Evolutionary conservation across 2,797 vertebrate species (phyloP).

Genomic region (Gobionotothen gibberifrons): DNA sequence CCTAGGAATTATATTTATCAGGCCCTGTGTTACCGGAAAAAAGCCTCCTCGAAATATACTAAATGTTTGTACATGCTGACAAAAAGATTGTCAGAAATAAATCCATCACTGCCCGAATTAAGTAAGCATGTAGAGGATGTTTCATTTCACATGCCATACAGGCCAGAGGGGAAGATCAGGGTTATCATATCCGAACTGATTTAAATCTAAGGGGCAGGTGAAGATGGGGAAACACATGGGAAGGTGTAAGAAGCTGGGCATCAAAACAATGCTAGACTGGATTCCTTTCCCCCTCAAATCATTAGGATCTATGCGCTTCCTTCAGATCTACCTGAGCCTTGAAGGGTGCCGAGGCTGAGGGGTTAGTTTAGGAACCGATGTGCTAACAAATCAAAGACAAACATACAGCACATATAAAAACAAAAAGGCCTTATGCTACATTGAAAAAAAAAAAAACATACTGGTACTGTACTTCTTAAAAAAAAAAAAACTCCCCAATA

Average conservation of each 20-base stretch:
- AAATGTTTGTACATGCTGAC: constrained; percentile 27
- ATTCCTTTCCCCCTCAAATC: constrained; percentile 19
- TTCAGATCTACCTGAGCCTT: constrained; percentile 54
- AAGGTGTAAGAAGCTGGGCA: constrained; percentile 46
- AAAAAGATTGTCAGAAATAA: constrained; percentile 33
- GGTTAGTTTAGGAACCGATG: constrained; percentile 50
- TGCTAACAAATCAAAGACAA: constrained; percentile 70
- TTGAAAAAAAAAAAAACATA: constrained; percentile 73
- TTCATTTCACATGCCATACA: constrained; percentile 26
- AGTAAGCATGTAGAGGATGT: constrained; percentile 23
- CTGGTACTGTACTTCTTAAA: constrained; percentile 83
- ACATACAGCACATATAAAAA: constrained; percentile 71
- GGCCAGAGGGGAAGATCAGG: constrained; percentile 25
- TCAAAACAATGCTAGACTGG: constrained; percentile 40
- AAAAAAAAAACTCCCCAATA: constrained; percentile 76
- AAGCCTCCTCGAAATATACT: constrained; percentile 2
- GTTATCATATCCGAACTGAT: constrained; percentile 24
- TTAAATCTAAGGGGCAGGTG: constrained; percentile 1
- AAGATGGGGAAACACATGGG: constrained; percentile 27
- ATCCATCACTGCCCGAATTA: constrained; percentile 31
- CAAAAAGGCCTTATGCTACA: constrained; percentile 78
- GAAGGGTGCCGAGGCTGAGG: constrained; percentile 31
- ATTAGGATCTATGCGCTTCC: constrained; percentile 35
- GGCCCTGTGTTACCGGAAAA: constrained; percentile 4
- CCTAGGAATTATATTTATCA: constrained; percentile 32